A percentile compares a stretch with the other conserved stretches of the same genome.
Conservation (phyloP, 2,888 invertebrate species). For the Axea sp. region DNA sequence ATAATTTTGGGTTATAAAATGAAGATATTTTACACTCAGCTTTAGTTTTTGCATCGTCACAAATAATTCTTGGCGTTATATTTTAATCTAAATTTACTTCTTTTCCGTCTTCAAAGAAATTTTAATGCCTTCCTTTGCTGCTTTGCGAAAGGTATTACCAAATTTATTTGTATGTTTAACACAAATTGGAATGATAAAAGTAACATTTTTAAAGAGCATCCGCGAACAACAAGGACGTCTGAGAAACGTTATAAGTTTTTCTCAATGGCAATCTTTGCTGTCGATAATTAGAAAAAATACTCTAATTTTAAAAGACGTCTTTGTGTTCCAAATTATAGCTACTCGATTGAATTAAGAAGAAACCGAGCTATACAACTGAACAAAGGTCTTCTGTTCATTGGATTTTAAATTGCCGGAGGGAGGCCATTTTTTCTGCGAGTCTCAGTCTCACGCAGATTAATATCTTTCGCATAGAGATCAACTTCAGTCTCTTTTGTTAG, state of each 20-base stretch:
- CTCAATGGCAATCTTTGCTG: slow-evolving; percentile 1
- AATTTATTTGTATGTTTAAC: too few relatives aligned
- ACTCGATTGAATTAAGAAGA: slow-evolving; percentile 58
- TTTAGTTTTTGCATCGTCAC: slow-evolving; percentile 1
- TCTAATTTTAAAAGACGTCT: slow-evolving; percentile 49
- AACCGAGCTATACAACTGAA: slow-evolving; percentile 52
- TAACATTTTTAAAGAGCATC: too few relatives aligned
- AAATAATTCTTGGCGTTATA: slow-evolving; percentile 11
- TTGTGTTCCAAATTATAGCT: slow-evolving; percentile 58
- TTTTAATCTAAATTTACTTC: slow-evolving; percentile 11
- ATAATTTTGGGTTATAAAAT: slow-evolving; percentile 43
- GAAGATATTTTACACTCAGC: slow-evolving; percentile 26
- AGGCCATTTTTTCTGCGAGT: slow-evolving; percentile 61
- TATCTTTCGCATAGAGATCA: slow-evolving; percentile 65
- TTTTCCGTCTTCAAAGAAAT: neutral
- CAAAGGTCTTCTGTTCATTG: slow-evolving; percentile 64
- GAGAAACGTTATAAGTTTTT: slow-evolving; percentile 7
- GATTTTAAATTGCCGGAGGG: slow-evolving; percentile 60
- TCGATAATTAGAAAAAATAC: slow-evolving; percentile 50
- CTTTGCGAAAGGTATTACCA: too few relatives aligned
- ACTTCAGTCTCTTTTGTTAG: slow-evolving; percentile 53
- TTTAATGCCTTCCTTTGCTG: too few relatives aligned
- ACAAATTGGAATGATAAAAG: too few relatives aligned
- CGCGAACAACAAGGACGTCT: too few relatives aligned
- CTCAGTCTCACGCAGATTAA: slow-evolving; percentile 61